Evolutionary conservation across 1,140 invertebrate species (phyloP).

Genomic region (Homarus americanus): DNA sequence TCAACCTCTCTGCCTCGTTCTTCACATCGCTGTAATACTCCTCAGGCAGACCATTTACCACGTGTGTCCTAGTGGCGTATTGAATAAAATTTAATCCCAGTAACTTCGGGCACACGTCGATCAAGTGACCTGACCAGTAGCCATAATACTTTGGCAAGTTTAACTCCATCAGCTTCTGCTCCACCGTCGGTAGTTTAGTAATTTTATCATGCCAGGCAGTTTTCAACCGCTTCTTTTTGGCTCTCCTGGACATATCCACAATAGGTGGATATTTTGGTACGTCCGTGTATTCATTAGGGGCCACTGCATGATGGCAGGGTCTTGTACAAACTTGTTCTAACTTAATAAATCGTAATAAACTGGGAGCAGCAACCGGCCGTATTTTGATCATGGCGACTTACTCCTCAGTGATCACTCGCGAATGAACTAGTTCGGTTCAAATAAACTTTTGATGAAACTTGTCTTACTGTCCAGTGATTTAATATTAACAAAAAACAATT

Average conservation of each 20-base stretch:
- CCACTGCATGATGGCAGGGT: neutral
- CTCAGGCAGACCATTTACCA: conserved; percentile 6
- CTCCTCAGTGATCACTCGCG: too few species aligned
- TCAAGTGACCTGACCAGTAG: conserved; percentile 35
- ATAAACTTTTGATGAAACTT: too few species aligned
- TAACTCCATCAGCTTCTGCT: conserved; percentile 60
- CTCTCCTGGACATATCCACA: neutral
- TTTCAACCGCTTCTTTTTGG: neutral
- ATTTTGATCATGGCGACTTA: neutral
- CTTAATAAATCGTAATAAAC: neutral
- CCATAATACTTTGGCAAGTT: conserved; percentile 65
- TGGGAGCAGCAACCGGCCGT: neutral
- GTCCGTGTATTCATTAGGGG: conserved; percentile 35
- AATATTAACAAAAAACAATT: too few species aligned
- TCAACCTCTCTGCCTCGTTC: neutral
- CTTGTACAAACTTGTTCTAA: neutral
- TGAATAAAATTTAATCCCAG: neutral
- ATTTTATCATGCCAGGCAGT: conserved; percentile 46
- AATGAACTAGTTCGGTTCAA: too few species aligned
- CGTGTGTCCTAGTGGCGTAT: conserved; percentile 56
- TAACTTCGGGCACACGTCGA: neutral
- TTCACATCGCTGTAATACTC: conserved; percentile 37
- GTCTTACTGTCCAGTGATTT: too few species aligned
- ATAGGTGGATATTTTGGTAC: conserved; percentile 35
- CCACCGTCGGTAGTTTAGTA: conserved; percentile 44